Evolutionary conservation across 2,113 vertebrate genomes (phyloP).

Genomic region (Aptenodytes forsteri): DNA sequence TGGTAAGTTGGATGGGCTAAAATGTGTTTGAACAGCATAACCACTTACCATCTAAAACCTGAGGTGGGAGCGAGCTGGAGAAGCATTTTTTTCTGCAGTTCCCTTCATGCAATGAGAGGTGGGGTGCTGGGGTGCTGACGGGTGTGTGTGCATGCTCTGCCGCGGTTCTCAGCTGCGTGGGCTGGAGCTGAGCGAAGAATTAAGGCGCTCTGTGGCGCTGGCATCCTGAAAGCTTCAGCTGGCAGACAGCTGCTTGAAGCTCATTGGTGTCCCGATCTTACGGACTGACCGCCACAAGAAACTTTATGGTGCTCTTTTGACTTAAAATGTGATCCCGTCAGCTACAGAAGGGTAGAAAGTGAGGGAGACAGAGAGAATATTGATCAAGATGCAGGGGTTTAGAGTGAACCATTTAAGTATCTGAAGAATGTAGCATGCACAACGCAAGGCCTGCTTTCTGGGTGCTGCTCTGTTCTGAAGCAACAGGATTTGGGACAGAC

Average conservation of each 20-base stretch:
- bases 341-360: background rate
- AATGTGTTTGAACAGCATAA: background rate
- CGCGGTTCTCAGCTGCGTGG: background rate
- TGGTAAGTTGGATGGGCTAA: background rate
- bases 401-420: background rate
- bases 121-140: background rate
- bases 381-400: background rate
- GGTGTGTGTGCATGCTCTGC: background rate
- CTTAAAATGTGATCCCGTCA: background rate
- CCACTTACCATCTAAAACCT: background rate
- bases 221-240: background rate
- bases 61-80: background rate
- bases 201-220: background rate
- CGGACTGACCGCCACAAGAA: background rate
- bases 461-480: background rate
- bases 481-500: background rate
- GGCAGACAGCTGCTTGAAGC: background rate
- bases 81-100: background rate
- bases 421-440: background rate
- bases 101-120: background rate
- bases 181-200: background rate
- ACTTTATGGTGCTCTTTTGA: background rate
- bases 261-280: background rate
- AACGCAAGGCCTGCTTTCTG: background rate
- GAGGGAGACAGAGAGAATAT: background rate